These are phyloP conservation scores for Trachemys scripta DNA, from an alignment of 2,113 vertebrate genomes.

Conservation along the genomic window DNA sequence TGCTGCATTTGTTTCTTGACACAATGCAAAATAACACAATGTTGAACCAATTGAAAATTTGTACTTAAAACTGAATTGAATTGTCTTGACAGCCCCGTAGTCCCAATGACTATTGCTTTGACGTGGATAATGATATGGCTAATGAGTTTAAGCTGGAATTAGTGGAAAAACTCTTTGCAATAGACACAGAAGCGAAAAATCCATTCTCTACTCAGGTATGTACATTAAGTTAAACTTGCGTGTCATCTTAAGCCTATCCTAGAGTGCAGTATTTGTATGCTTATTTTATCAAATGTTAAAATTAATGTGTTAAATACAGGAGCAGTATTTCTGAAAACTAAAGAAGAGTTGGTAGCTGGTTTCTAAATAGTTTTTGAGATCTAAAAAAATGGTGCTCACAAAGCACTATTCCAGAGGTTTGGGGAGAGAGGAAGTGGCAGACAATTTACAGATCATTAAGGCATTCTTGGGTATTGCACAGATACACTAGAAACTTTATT, in stretches of 20 bases:
- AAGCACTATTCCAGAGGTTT: background rate
- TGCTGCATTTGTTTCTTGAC: too few relatives aligned
- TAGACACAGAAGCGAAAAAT: conserved; percentile 93
- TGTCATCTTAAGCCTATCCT: background rate
- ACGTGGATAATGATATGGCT: conserved; percentile 91
- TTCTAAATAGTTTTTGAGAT: background rate
- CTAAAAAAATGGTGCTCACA: background rate
- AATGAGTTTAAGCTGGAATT: conserved; percentile 95
- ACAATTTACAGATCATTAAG: background rate
- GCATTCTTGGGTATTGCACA: background rate
- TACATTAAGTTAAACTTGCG: conserved; percentile 12
- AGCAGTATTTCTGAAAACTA: background rate
- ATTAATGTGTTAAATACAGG: background rate
- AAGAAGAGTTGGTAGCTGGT: background rate
- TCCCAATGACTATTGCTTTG: conserved; percentile 89
- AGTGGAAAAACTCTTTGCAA: conserved; percentile 97
- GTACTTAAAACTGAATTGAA: conserved; percentile 32
- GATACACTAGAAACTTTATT: background rate
- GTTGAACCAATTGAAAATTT: conserved; percentile 27
- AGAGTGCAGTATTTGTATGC: background rate
- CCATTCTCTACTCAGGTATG: conserved; percentile 91
- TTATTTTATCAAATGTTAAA: background rate
- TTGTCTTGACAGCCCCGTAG: conserved; percentile 85
- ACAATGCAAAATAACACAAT: background rate
- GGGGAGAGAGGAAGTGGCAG: background rate